phyloP scores from a whole-genome alignment of 2,888 invertebrate species.

The Herminia tarsipennalis region DNA sequence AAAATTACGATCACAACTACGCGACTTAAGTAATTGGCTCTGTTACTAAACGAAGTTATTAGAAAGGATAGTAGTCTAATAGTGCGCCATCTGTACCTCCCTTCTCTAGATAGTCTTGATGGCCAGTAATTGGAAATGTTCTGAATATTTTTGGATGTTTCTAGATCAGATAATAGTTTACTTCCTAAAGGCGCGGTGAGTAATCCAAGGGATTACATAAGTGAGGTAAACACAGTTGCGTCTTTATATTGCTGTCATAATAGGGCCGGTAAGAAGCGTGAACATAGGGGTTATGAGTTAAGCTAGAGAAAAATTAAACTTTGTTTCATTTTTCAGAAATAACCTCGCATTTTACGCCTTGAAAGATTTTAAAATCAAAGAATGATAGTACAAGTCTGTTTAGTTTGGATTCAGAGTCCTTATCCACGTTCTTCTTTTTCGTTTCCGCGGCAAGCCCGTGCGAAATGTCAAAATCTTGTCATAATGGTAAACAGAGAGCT shows the following conservation, averaged over 20 bases:
- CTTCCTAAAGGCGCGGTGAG: not conserved
- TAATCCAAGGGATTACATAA: constrained; percentile 5
- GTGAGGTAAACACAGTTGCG: not conserved
- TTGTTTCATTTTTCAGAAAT: too few species aligned
- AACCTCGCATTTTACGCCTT: too few species aligned
- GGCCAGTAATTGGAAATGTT: not conserved
- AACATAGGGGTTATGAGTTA: too few species aligned
- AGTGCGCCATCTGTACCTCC: not conserved
- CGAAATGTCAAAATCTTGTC: too few species aligned
- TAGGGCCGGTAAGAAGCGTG: too few species aligned
- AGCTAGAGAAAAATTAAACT: too few species aligned
- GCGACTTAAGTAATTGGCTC: not conserved
- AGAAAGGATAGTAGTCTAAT: constrained; percentile 4
- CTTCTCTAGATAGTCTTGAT: constrained; percentile 2
- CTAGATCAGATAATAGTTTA: not conserved
- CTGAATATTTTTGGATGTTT: not conserved
- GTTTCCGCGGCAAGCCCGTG: too few species aligned
- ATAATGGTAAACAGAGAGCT: too few species aligned
- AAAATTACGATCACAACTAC: not conserved
- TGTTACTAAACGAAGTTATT: constrained; percentile 7
- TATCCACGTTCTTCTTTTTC: too few species aligned
- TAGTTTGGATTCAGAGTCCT: too few species aligned
- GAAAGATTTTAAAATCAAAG: too few species aligned
- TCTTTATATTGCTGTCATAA: not conserved
- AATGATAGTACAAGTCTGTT: too few species aligned